A percentile compares a stretch with the other conserved stretches of the same genome.
Evolutionary conservation across 2,888 invertebrate species (phyloP).

Genomic region (Argynnis bischoffii): DNA sequence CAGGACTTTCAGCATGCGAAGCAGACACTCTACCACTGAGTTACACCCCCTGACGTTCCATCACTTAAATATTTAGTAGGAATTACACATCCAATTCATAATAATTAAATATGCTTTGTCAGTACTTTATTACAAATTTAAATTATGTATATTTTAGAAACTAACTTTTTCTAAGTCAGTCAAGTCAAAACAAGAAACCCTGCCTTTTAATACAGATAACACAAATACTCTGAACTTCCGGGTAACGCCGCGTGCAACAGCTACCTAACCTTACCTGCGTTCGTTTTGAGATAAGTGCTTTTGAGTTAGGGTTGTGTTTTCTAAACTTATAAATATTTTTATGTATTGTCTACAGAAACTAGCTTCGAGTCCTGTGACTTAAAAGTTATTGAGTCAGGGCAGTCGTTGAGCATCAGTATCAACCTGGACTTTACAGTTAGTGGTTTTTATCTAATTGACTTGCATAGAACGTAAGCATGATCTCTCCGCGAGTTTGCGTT

Average conservation of each 20-base stretch:
- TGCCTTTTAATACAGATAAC: not conserved
- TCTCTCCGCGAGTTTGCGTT: too few species aligned
- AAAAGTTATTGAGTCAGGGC: not conserved
- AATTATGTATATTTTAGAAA: too few species aligned
- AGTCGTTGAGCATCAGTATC: too few species aligned
- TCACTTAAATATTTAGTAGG: too few species aligned
- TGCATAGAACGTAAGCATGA: too few species aligned
- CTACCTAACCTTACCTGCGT: slow-evolving; percentile 43
- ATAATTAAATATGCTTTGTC: too few species aligned
- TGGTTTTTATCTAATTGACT: too few species aligned
- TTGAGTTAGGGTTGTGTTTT: slow-evolving; percentile 37
- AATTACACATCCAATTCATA: too few species aligned
- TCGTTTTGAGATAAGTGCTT: slow-evolving; percentile 46
- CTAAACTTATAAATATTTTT: not conserved
- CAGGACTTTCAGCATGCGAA: slow-evolving; percentile 86
- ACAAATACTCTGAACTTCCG: slow-evolving; percentile 21
- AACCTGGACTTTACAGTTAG: too few species aligned
- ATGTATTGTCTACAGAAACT: not conserved
- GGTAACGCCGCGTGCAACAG: slow-evolving; percentile 29
- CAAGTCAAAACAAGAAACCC: not conserved
- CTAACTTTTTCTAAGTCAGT: not conserved
- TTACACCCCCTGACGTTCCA: slow-evolving; percentile 65
- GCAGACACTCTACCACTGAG: slow-evolving; percentile 84
- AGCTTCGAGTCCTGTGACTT: not conserved
- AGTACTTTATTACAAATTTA: too few species aligned